Conservation (phyloP, 2,888 invertebrate genomes). For the Scaptomyza parva region DNA sequence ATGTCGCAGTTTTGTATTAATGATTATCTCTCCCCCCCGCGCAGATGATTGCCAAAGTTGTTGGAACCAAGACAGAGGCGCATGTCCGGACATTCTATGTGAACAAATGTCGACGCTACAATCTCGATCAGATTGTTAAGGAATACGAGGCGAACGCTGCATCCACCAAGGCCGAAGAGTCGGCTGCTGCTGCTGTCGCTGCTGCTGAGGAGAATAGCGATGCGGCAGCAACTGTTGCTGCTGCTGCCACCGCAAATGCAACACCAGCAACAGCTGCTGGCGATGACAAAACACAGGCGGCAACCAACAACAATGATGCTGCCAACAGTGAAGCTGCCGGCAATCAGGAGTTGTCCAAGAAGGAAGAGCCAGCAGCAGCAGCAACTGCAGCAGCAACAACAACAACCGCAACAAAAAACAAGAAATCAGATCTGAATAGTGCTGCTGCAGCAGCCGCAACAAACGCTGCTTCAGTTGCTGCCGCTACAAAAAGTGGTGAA, state of each 20-base stretch:
- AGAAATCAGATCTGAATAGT: constrained; percentile 52
- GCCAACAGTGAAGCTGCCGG: constrained; percentile 17
- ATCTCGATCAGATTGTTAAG: constrained; percentile 93
- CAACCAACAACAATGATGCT: constrained; percentile 16
- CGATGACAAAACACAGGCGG: constrained; percentile 19
- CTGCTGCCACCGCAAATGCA: constrained; percentile 1
- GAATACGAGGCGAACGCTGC: constrained; percentile 89
- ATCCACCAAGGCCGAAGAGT: constrained; percentile 54
- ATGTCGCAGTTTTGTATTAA: no score
- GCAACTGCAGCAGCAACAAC: not conserved
- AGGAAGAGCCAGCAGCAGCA: constrained; percentile 44
- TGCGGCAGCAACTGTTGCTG: constrained; percentile 1
- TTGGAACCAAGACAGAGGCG: constrained; percentile 97
- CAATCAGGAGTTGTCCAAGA: constrained; percentile 49
- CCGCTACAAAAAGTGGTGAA: constrained; percentile 20
- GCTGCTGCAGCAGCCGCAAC: not conserved
- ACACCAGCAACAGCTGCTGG: constrained; percentile 6
- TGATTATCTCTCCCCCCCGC: no score
- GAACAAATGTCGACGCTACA: constrained; percentile 95
- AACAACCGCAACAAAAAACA: constrained; percentile 16
- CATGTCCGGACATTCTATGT: constrained; percentile 96
- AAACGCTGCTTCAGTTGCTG: constrained; percentile 1
- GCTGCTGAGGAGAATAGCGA: constrained; percentile 45
- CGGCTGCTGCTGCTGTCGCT: constrained; percentile 20
- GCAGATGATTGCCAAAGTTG: constrained; percentile 96